Base-by-base conservation (phyloP, 2,888 invertebrate genomes). In the Hemistola chrysoprasaria region DNA sequence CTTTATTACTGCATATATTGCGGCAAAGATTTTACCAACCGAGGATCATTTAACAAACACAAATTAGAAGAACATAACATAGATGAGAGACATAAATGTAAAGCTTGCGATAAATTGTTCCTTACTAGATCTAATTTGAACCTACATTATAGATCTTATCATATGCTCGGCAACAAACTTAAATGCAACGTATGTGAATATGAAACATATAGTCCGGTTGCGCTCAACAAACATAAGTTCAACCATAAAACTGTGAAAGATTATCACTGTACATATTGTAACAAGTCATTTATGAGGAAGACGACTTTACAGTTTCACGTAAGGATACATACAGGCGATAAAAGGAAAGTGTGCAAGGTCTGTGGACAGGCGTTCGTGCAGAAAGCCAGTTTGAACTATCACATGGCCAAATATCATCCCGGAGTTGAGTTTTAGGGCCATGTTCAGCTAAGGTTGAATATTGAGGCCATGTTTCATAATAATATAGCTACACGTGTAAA, bases 351-450 rank as follows among this genome's bases (percentile, higher is more conserved):
- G 0, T 87, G 87, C 42, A 52, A 46, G 0, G 66, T 69, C 0
- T 87, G 87, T 31, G 73, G 81, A 0, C 79, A 87, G 39, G 80
- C 82, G 27, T 89, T 87, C 39, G 86, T 85, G 0, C 85, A 87
- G 47, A 86, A 86, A 47, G 81, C 86, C 0, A 86, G 86, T 42
- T 51, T 84, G 42, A 86, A 86, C 45, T 86, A 83, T 47, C 85
- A 87, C 22, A 85, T 86, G 86, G 56, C 71, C 0, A 87, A 84
- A 24, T 78, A 83, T 39, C 85, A 87, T 48, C 85, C 87, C 0
- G 78, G 65, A 11, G 79, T 80, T 1, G 72, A 72, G 20, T 84
- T 66, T 58, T 82, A 59, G n/a, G n/a, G n/a, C n/a, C n/a, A n/a
- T n/a, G n/a, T n/a, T n/a, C n/a, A n/a, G n/a, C n/a, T n/a, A n/a